These are phyloP conservation scores for Erythrocercus mccallii DNA, from an alignment of 2,113 vertebrate species.

Conservation along the genomic window DNA sequence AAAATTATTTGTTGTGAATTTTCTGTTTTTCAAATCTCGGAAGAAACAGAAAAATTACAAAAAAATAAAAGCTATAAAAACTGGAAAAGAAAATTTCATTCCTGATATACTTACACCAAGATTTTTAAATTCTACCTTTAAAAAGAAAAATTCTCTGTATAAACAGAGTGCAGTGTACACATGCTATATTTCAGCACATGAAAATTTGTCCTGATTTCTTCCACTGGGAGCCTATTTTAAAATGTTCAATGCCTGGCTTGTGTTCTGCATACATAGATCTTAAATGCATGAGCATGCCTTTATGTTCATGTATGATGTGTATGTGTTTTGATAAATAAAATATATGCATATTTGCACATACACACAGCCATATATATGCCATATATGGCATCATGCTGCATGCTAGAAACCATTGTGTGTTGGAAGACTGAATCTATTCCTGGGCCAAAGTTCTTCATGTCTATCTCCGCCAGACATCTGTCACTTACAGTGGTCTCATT, in stretches of 20 bases:
- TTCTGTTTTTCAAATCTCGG: background rate
- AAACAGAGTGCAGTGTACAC: background rate
- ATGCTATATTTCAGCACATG: background rate
- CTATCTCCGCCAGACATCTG: background rate
- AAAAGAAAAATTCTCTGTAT: background rate
- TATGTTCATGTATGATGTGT: background rate
- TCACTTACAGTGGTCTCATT: background rate
- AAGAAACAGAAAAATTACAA: background rate
- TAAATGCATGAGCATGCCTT: background rate
- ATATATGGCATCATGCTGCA: background rate
- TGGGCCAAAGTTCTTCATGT: background rate
- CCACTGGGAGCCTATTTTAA: background rate
- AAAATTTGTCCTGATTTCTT: background rate
- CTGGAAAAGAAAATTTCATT: no score
- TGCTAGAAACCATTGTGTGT: background rate
- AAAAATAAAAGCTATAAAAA: background rate
- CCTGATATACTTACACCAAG: background rate
- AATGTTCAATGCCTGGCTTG: background rate
- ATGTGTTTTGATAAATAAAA: background rate
- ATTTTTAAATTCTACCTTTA: background rate
- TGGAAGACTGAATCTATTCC: background rate
- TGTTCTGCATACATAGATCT: background rate
- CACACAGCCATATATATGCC: background rate
- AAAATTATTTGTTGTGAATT: background rate
- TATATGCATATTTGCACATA: background rate